Evolutionary conservation across 64 coral and sea anemone genomes (phyloP).

Genomic region (Orbicella faveolata): DNA sequence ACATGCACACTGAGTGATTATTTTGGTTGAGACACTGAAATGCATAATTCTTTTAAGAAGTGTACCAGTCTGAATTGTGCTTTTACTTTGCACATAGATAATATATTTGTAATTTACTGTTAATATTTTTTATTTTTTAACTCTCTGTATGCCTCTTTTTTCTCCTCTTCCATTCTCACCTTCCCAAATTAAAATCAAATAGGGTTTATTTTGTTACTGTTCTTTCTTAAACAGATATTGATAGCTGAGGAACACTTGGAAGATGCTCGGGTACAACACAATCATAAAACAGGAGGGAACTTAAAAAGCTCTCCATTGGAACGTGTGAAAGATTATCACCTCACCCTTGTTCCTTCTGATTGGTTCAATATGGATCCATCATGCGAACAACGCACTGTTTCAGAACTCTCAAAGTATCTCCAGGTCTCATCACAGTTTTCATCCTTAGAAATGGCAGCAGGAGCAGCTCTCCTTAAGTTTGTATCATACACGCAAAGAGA

Average conservation of each 20-base stretch:
- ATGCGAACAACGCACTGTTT: not conserved
- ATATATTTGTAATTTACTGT: too few relatives aligned
- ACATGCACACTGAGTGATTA: too few relatives aligned
- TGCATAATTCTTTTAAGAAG: too few relatives aligned
- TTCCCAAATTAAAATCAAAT: too few relatives aligned
- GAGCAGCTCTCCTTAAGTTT: constrained; percentile 62
- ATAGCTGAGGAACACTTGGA: constrained; percentile 71
- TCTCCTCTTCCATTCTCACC: too few relatives aligned
- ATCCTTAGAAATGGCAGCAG: constrained; percentile 71
- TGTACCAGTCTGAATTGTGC: too few relatives aligned
- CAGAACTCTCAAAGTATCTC: constrained; percentile 33
- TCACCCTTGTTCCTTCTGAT: constrained; percentile 67
- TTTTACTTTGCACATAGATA: too few relatives aligned
- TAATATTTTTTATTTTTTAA: too few relatives aligned
- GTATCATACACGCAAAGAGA: constrained; percentile 81
- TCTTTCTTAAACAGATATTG: constrained; percentile 39
- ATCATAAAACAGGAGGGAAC: constrained; percentile 62
- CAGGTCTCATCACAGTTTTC: constrained; percentile 60
- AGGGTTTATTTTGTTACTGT: not conserved
- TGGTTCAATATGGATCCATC: constrained; percentile 62
- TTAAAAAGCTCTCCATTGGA: constrained; percentile 53
- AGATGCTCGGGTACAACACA: constrained; percentile 30
- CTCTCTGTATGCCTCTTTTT: not conserved
- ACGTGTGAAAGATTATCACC: constrained; percentile 65
- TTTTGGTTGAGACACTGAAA: too few relatives aligned